phyloP scores from a whole-genome alignment of 2,113 vertebrate species.

The Cathartes aura region DNA sequence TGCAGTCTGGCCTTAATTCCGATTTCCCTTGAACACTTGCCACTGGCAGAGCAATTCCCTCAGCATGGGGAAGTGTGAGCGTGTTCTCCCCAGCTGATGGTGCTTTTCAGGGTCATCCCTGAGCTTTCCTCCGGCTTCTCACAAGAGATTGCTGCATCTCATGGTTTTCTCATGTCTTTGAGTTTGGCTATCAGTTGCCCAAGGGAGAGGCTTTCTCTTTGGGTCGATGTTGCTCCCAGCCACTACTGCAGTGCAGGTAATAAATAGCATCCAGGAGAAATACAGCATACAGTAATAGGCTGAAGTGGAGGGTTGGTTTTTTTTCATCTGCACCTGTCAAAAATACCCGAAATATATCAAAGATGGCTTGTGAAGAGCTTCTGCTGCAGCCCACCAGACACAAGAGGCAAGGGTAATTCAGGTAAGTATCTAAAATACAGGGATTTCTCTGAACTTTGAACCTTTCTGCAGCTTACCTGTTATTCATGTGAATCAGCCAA shows the following conservation, averaged over 20 bases:
- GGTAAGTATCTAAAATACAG: neutral
- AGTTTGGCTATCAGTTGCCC: neutral
- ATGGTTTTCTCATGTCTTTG: neutral
- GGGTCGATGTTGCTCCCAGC: neutral
- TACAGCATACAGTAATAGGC: neutral
- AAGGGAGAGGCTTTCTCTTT: neutral
- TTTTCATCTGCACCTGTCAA: neutral
- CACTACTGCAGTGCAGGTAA: neutral
- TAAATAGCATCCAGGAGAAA: neutral
- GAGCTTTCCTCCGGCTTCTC: neutral
- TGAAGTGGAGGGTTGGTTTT: neutral
- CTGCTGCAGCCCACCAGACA: neutral
- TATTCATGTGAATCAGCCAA: neutral
- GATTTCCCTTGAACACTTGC: neutral
- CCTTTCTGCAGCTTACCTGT: neutral
- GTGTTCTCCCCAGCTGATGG: neutral
- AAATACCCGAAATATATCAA: neutral
- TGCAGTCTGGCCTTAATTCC: neutral
- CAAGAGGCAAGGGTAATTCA: neutral
- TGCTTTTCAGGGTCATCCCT: neutral
- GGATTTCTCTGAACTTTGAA: neutral
- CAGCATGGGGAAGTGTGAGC: fast-evolving
- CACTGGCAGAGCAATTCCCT: neutral
- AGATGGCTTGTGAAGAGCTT: neutral
- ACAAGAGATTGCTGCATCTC: neutral